Conservation (phyloP, 2,888 invertebrate genomes). For the Zaprionus bogoriensis region DNA sequence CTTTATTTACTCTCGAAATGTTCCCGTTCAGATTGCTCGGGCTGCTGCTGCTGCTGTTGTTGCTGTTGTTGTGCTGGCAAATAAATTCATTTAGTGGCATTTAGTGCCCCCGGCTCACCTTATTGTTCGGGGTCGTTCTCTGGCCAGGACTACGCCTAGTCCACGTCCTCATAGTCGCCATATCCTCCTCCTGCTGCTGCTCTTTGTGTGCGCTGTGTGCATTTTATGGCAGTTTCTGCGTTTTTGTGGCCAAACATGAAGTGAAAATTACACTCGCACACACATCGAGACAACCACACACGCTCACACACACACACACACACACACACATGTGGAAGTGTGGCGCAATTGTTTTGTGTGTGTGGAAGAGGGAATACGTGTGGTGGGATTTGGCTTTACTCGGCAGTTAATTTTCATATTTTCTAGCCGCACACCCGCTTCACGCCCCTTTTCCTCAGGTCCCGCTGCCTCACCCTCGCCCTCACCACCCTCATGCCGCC, state of each 20-base stretch:
- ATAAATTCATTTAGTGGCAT: constrained; percentile 80
- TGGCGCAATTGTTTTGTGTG: constrained; percentile 69
- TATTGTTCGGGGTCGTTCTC: constrained; percentile 67
- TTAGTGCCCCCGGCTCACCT: constrained; percentile 78
- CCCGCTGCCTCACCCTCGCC: neutral
- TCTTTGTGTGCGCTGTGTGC: constrained; percentile 55
- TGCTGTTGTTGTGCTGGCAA: constrained; percentile 51
- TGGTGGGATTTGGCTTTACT: constrained; percentile 73
- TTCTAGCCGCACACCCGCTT: constrained; percentile 62
- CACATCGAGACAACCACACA: no score
- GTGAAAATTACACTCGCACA: constrained; percentile 71
- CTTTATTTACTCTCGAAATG: constrained; percentile 79
- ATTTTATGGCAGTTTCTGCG: constrained; percentile 78
- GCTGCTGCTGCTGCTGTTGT: constrained; percentile 16
- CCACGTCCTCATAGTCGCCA: neutral
- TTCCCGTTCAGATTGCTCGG: constrained; percentile 64
- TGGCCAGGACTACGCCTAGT: constrained; percentile 27
- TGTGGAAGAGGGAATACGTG: constrained; percentile 23
- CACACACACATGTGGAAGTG: constrained; percentile 44
- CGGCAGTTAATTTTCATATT: constrained; percentile 80
- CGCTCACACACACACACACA: constrained; percentile 11
- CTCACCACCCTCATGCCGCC: neutral
- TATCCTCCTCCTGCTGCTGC: neutral
- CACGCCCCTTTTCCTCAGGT: neutral
- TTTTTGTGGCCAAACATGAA: constrained; percentile 77